phyloP scores from a whole-genome alignment of 2,888 invertebrate genomes.

The Agrotis segetum region DNA sequence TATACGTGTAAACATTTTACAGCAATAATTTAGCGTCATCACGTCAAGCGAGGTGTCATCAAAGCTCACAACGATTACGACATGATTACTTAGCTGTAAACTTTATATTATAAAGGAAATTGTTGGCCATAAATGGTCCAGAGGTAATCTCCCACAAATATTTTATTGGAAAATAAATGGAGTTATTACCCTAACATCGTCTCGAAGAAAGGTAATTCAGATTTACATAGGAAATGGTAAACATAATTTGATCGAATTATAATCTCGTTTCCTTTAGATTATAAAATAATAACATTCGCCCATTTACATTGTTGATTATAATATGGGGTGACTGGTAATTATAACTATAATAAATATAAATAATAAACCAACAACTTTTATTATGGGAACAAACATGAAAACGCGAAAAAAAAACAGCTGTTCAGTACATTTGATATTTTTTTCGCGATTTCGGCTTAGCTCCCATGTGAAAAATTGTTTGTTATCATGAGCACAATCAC shows the following conservation, averaged over 20 bases:
- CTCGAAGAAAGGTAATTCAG: constrained; percentile 23
- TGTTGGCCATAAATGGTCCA: constrained; percentile 34
- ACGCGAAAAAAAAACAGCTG: too few species aligned
- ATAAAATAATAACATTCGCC: constrained; percentile 16
- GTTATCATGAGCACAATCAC: too few species aligned
- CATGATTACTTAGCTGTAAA: constrained; percentile 55
- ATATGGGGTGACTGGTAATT: too few species aligned
- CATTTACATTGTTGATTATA: neutral
- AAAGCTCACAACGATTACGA: constrained; percentile 42
- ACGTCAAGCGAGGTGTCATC: constrained; percentile 50
- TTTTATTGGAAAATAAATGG: constrained; percentile 46
- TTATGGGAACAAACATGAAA: too few species aligned
- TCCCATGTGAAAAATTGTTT: too few species aligned
- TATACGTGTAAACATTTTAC: constrained; percentile 26
- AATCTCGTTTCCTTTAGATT: constrained; percentile 20
- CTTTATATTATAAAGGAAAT: constrained; percentile 49
- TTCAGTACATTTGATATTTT: too few species aligned
- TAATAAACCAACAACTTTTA: too few species aligned
- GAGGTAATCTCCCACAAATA: constrained; percentile 38
- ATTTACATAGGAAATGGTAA: constrained; percentile 26
- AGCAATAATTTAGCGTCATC: constrained; percentile 66
- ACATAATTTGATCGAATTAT: constrained; percentile 10
- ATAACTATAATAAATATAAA: too few species aligned
- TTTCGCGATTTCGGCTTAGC: too few species aligned
- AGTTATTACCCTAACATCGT: constrained; percentile 19